These are phyloP conservation scores for Catharus bicknelli DNA, from an alignment of 2,113 vertebrate genomes.

Conservation along the genomic window DNA sequence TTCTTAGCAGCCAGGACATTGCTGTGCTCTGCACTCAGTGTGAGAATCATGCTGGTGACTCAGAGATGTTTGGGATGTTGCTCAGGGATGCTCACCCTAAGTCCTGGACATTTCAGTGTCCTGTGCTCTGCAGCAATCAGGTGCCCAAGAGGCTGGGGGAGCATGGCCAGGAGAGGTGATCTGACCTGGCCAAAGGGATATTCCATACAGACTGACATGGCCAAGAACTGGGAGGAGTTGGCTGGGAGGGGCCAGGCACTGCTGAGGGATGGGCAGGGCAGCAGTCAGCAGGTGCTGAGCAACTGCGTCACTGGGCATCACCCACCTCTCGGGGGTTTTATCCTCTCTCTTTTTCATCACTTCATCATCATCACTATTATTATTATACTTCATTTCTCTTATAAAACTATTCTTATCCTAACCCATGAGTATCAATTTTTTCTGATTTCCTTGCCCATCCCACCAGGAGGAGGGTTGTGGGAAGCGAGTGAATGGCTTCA, in stretches of 20 bases:
- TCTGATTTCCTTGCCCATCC: not conserved
- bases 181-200: accelerated
- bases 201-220: accelerated
- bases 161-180: not conserved
- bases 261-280: no score
- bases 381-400: not conserved
- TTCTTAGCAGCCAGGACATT: no score
- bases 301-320: accelerated
- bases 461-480: no score
- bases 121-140: accelerated
- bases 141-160: no score
- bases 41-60: no score
- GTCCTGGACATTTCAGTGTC: not conserved
- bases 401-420: not conserved
- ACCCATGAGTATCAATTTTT: not conserved
- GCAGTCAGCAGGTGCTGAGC: not conserved
- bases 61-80: no score
- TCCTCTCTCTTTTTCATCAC: not conserved
- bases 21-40: no score
- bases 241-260: not conserved
- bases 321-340: no score
- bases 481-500: not conserved
- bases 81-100: not conserved
- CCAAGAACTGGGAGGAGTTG: not conserved
- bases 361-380: not conserved